phyloP scores from a whole-genome alignment of 2,113 vertebrate species.

The Spea bombifrons region DNA sequence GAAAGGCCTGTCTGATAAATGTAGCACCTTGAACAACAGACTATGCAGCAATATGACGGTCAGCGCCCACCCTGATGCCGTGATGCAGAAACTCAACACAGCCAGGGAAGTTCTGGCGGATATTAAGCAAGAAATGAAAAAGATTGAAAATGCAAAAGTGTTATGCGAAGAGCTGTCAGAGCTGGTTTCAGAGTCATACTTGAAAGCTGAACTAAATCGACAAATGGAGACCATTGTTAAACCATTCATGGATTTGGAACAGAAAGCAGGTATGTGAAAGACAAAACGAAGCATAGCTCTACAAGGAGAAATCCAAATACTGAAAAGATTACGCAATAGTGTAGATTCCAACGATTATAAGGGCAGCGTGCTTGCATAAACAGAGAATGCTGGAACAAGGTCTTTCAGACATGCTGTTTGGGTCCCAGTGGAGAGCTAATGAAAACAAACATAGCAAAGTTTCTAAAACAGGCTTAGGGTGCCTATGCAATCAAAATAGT shows the following conservation, averaged over 20 bases:
- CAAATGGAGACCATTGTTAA: slow-evolving; percentile 86
- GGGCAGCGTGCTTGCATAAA: not conserved
- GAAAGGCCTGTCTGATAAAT: slow-evolving; percentile 69
- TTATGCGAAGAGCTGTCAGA: slow-evolving; percentile 79
- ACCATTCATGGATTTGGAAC: slow-evolving; percentile 83
- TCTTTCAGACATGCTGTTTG: not conserved
- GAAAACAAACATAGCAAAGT: slow-evolving; percentile 8
- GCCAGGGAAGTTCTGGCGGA: slow-evolving; percentile 76
- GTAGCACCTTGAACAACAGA: slow-evolving; percentile 71
- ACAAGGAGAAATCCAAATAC: not conserved
- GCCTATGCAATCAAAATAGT: not conserved
- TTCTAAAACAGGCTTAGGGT: slow-evolving; percentile 4
- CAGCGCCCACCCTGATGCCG: slow-evolving; percentile 78
- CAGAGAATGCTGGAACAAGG: not conserved
- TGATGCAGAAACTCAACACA: slow-evolving; percentile 83
- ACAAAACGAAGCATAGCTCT: not conserved
- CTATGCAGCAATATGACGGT: slow-evolving; percentile 73
- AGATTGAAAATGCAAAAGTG: slow-evolving; percentile 73
- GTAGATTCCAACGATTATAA: not conserved
- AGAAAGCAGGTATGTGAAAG: slow-evolving; percentile 81
- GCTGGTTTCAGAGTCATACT: slow-evolving; percentile 88
- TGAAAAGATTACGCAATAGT: not conserved
- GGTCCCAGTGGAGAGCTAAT: slow-evolving; percentile 1
- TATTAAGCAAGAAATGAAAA: slow-evolving; percentile 77
- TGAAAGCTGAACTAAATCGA: slow-evolving; percentile 84